phyloP scores from a whole-genome alignment of 2,888 invertebrate species.

The Petrolisthes cinctipes region DNA sequence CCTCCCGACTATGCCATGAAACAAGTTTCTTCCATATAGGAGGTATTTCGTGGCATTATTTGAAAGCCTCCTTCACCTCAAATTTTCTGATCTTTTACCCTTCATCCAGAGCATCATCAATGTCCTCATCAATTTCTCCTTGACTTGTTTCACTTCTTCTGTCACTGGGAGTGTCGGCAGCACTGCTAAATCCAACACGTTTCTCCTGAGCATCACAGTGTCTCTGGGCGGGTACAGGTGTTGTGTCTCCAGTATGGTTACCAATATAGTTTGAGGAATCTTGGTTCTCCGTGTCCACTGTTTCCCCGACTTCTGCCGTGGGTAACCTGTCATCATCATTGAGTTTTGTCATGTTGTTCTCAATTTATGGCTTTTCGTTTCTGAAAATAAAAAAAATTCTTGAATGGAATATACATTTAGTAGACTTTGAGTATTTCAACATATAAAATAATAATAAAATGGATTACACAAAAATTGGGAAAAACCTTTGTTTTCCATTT shows the following conservation, averaged over 20 bases:
- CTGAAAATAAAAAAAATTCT: slow-evolving; percentile 24
- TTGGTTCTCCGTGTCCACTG: neutral
- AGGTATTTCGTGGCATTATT: neutral
- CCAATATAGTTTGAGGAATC: neutral
- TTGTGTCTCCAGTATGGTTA: neutral
- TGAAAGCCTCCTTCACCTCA: neutral
- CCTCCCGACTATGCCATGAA: too few species aligned
- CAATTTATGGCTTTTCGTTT: neutral
- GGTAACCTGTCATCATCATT: neutral
- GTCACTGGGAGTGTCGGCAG: neutral
- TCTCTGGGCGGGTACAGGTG: neutral
- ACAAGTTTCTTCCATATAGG: neutral
- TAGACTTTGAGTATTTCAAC: too few species aligned
- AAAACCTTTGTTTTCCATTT: too few species aligned
- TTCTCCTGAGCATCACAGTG: neutral
- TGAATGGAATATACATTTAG: too few species aligned
- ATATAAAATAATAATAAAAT: too few species aligned
- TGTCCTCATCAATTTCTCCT: slow-evolving; percentile 59
- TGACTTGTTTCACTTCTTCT: slow-evolving; percentile 24
- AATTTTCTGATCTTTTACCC: slow-evolving; percentile 45
- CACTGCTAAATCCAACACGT: neutral
- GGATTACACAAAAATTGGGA: too few species aligned
- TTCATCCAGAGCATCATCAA: slow-evolving; percentile 66
- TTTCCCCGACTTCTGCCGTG: neutral
- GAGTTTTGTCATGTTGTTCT: neutral